Conservation (phyloP, 2,797 vertebrate genomes). For the Macrochelys suwanniensis region DNA sequence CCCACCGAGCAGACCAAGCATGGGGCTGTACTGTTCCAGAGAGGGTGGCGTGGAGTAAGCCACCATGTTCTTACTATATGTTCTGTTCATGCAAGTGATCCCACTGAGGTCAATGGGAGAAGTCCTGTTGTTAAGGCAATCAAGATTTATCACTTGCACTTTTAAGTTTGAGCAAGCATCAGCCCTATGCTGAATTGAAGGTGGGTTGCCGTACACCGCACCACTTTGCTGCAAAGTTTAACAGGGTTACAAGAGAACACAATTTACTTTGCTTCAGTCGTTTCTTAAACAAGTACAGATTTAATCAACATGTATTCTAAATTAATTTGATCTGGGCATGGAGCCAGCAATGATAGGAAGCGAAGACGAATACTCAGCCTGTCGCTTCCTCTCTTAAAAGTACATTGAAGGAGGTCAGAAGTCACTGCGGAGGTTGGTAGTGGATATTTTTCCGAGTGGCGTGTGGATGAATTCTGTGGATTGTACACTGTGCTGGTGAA, state of each 20-base stretch:
- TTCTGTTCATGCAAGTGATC: neutral
- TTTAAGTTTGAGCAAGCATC: neutral
- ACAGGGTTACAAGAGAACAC: neutral
- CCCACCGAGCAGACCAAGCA: no score
- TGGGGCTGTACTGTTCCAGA: neutral
- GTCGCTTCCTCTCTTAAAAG: neutral
- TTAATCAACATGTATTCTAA: slow-evolving; percentile 44
- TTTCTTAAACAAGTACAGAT: slow-evolving; percentile 46
- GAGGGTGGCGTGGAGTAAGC: neutral
- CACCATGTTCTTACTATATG: neutral
- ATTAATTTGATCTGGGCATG: slow-evolving; percentile 50
- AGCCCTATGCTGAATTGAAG: neutral
- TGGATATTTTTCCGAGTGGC: neutral
- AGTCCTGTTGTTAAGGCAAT: neutral
- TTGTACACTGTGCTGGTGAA: neutral
- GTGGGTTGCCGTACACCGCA: neutral
- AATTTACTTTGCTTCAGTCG: neutral
- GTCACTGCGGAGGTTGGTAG: accelerated
- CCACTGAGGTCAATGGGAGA: neutral
- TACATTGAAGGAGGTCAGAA: slow-evolving; percentile 13
- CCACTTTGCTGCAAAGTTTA: neutral
- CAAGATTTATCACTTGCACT: neutral
- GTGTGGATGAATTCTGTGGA: neutral
- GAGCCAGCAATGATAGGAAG: slow-evolving; percentile 55
- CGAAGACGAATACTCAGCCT: slow-evolving; percentile 39